These are phyloP conservation scores for Drosophila biarmipes DNA, from an alignment of 1,140 invertebrate genomes.

Conservation along the genomic window DNA sequence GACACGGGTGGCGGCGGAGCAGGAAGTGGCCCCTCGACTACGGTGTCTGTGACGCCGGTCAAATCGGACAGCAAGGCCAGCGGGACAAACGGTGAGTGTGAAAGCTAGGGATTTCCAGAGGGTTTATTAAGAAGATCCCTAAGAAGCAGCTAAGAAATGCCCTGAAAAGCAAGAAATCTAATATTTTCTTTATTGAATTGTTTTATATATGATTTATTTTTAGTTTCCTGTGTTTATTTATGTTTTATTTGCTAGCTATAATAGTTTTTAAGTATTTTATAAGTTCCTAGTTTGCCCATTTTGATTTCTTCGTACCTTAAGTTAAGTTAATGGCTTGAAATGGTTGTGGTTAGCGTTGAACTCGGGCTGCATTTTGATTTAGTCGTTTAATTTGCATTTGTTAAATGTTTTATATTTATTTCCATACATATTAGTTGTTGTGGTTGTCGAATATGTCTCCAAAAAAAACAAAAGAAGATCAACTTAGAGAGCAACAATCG, in stretches of 20 bases:
- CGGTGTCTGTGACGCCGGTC: constrained; percentile 66
- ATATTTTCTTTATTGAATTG: background rate
- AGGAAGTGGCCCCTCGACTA: constrained; percentile 40
- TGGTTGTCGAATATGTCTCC: constrained; percentile 81
- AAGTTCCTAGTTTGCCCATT: background rate
- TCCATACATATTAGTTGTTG: constrained; percentile 23
- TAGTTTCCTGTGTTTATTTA: background rate
- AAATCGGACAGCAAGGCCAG: constrained; percentile 71
- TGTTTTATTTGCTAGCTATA: background rate
- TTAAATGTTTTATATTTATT: constrained; percentile 7
- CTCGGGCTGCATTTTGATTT: background rate
- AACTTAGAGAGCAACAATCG: background rate
- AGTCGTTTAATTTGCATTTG: background rate
- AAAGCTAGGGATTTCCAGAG: background rate
- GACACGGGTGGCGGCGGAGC: constrained; percentile 37
- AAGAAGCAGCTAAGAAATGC: too few relatives aligned
- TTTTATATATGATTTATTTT: background rate
- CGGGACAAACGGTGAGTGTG: constrained; percentile 62
- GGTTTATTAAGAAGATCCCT: background rate
- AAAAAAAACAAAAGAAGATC: constrained; percentile 23
- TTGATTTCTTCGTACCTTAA: background rate
- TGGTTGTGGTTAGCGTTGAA: background rate
- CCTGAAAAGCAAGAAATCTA: too few relatives aligned
- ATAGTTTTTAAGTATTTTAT: background rate
- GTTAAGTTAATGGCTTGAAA: background rate